phyloP scores from a whole-genome alignment of 2,113 vertebrate genomes.

The Calonectris borealis region DNA sequence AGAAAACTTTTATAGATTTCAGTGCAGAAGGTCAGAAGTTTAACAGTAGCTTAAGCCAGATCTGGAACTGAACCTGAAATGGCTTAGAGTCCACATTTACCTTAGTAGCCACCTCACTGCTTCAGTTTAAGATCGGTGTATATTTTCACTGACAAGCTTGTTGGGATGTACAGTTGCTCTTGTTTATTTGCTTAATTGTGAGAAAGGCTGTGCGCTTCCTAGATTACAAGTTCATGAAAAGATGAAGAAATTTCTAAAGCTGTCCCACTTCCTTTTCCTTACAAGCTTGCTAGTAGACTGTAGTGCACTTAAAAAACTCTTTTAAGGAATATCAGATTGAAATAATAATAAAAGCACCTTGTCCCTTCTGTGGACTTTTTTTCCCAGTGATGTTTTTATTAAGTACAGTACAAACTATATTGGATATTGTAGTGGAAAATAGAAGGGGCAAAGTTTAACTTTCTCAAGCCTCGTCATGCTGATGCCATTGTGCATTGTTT shows the following conservation, averaged over 20 bases:
- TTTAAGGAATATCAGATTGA: neutral
- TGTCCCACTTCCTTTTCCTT: neutral
- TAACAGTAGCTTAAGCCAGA: neutral
- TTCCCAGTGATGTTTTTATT: neutral
- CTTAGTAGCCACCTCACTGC: neutral
- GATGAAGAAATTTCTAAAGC: neutral
- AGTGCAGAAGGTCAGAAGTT: neutral
- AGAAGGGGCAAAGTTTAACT: neutral
- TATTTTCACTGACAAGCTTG: neutral
- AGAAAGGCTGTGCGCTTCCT: neutral
- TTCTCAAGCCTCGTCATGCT: neutral
- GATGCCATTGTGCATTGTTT: neutral
- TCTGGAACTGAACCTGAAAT: neutral
- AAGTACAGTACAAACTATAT: neutral
- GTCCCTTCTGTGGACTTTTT: neutral
- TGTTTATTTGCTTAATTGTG: neutral
- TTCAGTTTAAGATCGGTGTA: neutral
- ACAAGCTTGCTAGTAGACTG: fast-evolving
- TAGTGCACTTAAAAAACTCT: neutral
- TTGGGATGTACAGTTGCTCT: neutral
- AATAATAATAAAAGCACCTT: neutral
- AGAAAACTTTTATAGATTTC: neutral
- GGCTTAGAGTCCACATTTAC: neutral
- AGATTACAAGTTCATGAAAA: neutral
- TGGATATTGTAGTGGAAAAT: neutral